phyloP scores from a whole-genome alignment of 2,797 vertebrate species.

The Enteromius mattozi region DNA sequence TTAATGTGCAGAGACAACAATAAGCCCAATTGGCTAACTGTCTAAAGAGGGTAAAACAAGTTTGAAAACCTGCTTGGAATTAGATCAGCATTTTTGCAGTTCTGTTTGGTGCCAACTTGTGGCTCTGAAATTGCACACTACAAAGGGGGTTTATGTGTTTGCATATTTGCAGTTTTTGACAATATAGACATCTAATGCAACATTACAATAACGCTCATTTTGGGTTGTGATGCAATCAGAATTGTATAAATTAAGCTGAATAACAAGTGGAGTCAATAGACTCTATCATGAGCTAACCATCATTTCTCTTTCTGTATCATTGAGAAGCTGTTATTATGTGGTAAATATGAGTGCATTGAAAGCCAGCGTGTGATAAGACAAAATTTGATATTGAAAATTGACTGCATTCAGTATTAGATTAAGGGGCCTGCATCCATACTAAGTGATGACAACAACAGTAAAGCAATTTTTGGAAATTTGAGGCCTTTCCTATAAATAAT shows the following conservation, averaged over 20 bases:
- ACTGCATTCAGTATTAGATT: slow-evolving; percentile 12
- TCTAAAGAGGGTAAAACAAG: not conserved
- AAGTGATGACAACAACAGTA: not conserved
- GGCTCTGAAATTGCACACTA: not conserved
- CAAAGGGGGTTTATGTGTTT: not conserved
- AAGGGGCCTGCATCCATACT: not conserved
- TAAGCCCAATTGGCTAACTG: not conserved
- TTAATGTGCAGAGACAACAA: not conserved
- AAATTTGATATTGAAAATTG: slow-evolving; percentile 5
- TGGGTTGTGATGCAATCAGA: slow-evolving; percentile 7
- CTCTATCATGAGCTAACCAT: not conserved
- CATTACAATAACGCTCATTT: not conserved
- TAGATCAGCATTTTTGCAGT: not conserved
- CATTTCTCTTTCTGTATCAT: not conserved
- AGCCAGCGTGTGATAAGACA: not conserved
- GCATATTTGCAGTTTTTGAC: slow-evolving; percentile 18
- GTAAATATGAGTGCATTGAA: not conserved
- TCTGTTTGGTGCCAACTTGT: slow-evolving; percentile 7
- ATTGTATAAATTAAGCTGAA: slow-evolving; percentile 7
- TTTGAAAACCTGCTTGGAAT: not conserved
- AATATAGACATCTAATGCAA: not conserved
- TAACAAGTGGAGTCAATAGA: not conserved
- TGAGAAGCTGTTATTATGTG: slow-evolving; percentile 4
- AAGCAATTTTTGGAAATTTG: not conserved
- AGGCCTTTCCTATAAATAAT: not conserved